A percentile compares a stretch with the other conserved stretches of the same genome.
phyloP scores from a whole-genome alignment of 2,888 invertebrate species.

The Tetramorium bicarinatum region DNA sequence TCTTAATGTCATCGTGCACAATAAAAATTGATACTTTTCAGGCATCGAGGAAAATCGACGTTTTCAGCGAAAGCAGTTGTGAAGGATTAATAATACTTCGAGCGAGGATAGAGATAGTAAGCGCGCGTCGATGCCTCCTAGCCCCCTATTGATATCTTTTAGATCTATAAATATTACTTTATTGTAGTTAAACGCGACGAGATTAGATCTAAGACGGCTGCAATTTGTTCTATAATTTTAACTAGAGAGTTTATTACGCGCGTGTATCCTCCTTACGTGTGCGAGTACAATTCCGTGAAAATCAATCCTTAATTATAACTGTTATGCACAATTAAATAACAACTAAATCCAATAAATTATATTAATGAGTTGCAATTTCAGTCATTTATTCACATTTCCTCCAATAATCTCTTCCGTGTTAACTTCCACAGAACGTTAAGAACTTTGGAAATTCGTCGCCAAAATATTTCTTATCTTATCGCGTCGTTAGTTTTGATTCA shows the following conservation, averaged over 20 bases:
- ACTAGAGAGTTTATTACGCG: slow-evolving; percentile 17
- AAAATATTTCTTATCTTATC: not conserved
- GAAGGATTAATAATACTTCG: slow-evolving; percentile 15
- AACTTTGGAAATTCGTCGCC: not conserved
- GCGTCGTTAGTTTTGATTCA: not conserved
- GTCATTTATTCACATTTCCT: not conserved
- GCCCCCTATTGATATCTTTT: slow-evolving; percentile 13
- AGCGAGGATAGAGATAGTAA: not conserved
- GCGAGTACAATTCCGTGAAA: not conserved
- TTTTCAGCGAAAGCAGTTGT: not conserved
- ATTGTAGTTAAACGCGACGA: not conserved
- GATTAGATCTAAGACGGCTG: slow-evolving; percentile 3
- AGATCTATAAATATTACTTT: slow-evolving; percentile 18
- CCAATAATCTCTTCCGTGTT: not conserved
- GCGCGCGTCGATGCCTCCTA: not conserved
- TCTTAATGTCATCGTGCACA: not conserved
- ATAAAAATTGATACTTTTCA: slow-evolving; percentile 9
- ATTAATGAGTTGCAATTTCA: not conserved
- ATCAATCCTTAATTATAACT: not conserved
- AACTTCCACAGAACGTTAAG: not conserved
- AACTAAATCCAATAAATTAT: slow-evolving; percentile 1
- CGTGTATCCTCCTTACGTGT: not conserved
- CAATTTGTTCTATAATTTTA: slow-evolving; percentile 17
- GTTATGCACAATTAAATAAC: not conserved
- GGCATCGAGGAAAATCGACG: not conserved